Base-by-base conservation (phyloP, 2,888 invertebrate species). In the Apotomis capreana region DNA sequence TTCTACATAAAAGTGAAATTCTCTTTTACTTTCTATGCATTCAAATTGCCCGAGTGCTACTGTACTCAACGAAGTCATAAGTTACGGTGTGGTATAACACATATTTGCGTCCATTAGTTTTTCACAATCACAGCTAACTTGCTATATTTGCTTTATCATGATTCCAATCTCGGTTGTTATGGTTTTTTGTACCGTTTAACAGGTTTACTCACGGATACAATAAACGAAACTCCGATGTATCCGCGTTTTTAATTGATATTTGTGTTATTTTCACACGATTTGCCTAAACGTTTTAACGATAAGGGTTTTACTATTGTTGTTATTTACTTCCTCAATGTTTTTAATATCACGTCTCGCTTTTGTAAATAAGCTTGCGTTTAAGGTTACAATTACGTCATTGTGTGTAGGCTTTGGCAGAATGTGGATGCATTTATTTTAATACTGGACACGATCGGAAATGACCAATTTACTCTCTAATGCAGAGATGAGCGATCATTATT, bases 201-300 rank as follows among this genome's bases (percentile, higher is more conserved):
- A 73, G 77, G 80, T 81, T 80, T 79, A 78, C 78, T 79, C 83
- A 78, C 80, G 79, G 77, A 78, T 78, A 77, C 76, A 76, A 59
- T 71, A 51, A 52, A 65, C 59, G 13, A 68, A 71, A 54, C 67
- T 54, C 76, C 73, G 76, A 77, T 77, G 79, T 78, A 81, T 86
- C 85, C 84, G 83, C 77, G 74, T 82, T 79, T 70, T 78, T 80
- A 84, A 83, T 86, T 80, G 80, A 68, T 79, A 74, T 83, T 78
- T 83, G 78, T 82, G 75, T 76, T 71, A 64, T 46, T 71, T 79
- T 78, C 83, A 77, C 83, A 82, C 80, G 79, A 77, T 78, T 79
- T 77, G 80, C 78, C 77, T 72, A 68, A 68, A 72, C 63, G 68
- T 63, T 68, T 37, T 15, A 54, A 37, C 62, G 60, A 68, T 62